Evolutionary conservation across 1,140 invertebrate genomes (phyloP).

Genomic region (Drosophila aff.): DNA sequence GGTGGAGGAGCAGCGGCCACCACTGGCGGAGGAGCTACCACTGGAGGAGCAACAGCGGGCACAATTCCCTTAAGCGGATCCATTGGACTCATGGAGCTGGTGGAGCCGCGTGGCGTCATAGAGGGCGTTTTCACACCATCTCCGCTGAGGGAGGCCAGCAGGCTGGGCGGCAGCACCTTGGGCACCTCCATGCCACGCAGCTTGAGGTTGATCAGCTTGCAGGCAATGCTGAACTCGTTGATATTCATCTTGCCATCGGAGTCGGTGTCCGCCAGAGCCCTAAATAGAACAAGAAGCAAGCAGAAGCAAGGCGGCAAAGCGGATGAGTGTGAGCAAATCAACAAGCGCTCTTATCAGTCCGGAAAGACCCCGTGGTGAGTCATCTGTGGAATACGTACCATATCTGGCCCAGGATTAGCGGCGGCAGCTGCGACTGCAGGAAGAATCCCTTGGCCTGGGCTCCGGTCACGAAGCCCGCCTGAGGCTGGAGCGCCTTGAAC

Average conservation of each 20-base stretch:
- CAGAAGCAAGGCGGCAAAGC: neutral
- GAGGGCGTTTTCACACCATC: slow-evolving; percentile 73
- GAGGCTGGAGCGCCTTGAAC: slow-evolving; percentile 94
- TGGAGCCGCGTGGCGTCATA: slow-evolving; percentile 76
- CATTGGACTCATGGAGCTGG: slow-evolving; percentile 77
- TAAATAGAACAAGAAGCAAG: slow-evolving; percentile 83
- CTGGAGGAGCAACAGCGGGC: slow-evolving; percentile 22
- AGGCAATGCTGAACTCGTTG: slow-evolving; percentile 98
- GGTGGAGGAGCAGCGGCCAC: slow-evolving; percentile 41
- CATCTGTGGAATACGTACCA: slow-evolving; percentile 91
- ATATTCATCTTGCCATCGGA: slow-evolving; percentile 98
- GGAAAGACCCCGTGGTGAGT: slow-evolving; percentile 70
- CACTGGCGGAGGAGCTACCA: slow-evolving; percentile 40
- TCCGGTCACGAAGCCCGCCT: slow-evolving; percentile 95
- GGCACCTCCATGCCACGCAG: slow-evolving; percentile 96
- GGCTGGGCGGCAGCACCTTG: slow-evolving; percentile 91
- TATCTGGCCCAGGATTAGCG: slow-evolving; percentile 95
- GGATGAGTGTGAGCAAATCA: slow-evolving; percentile 15
- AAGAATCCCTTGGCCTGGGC: slow-evolving; percentile 98
- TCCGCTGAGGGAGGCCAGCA: slow-evolving; percentile 89
- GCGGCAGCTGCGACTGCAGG: slow-evolving; percentile 95
- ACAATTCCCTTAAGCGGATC: slow-evolving; percentile 72
- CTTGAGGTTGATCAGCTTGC: slow-evolving; percentile 98
- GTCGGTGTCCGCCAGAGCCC: slow-evolving; percentile 97
- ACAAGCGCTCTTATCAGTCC: slow-evolving; percentile 32